Base-by-base conservation (phyloP, 2,888 invertebrate species). In the Miltochrista miniata region DNA sequence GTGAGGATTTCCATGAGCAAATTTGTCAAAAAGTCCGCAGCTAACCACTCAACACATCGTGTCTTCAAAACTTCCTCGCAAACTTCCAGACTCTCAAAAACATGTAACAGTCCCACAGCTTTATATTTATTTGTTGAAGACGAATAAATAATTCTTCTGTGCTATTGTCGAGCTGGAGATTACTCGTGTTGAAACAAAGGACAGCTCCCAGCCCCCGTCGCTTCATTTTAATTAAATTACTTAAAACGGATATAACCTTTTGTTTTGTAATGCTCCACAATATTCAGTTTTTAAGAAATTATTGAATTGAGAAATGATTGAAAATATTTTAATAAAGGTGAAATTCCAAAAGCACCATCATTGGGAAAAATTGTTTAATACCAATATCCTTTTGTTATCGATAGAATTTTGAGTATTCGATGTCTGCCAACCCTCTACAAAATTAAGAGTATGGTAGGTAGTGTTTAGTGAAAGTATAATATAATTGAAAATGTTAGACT, bases 181-280 rank as follows among this genome's bases (percentile, higher is more conserved):
- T 54, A 63, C 56, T 59, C 51, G 57, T 44, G 42, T 45, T 37
- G 11, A 56, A 58, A 63, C 61, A 61, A 72, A 68, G 65, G 45
- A 31, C 51, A 48, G 55, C 51, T 51, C 55, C 45, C 54, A 41
- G 13, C 41, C 35, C 58, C 42, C 68, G 68, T 70, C 45, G 49
- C 43, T 48, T 48, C 24, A 37, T 58, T 65, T 65, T 66, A 61
- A 72, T 72, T 69, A 72, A 67, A 69, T 63, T 60, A 59, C 54
- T 43, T 54, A 54, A 24, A 56, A 46, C 51, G 50, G 54, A 54
- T 53, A 41, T 51, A 24, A 24, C 45, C 11, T 43, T 58, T 58
- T 51, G 48, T 57, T 35, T 49, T 50, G 15, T n/a, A 31, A 13
- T 39, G 29, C 38, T 35, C 51, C 46, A 51, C 38, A 52, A 38